Conservation (phyloP, 2,113 vertebrate species). For the Zapus hudsonius region DNA sequence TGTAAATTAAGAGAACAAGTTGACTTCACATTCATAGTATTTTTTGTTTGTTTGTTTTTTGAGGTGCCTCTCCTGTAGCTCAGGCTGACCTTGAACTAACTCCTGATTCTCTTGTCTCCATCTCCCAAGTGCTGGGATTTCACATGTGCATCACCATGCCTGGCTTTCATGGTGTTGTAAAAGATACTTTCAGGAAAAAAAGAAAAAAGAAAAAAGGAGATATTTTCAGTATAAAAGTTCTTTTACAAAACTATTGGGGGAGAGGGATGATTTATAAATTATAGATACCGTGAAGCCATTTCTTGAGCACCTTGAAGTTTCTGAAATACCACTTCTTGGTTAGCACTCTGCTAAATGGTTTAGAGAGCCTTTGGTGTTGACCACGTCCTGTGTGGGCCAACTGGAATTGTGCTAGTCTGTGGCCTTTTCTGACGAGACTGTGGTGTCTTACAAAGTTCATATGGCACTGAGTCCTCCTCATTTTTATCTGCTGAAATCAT, state of each 20-base stretch:
- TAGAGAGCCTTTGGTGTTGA: not conserved
- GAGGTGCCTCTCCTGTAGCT: not conserved
- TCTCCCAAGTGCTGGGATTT: not conserved
- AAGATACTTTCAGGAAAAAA: not conserved
- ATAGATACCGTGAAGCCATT: not conserved
- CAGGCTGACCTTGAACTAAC: not conserved
- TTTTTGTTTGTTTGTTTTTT: not conserved
- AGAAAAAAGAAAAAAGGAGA: too few species aligned
- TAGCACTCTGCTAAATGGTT: not conserved
- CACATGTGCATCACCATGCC: not conserved
- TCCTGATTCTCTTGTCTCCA: too few species aligned
- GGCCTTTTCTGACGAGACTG: constrained; percentile 40
- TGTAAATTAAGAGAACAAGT: not conserved
- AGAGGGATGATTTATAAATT: constrained; percentile 4
- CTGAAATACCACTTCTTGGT: not conserved
- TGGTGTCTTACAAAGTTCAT: constrained; percentile 29
- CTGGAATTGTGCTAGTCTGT: constrained; percentile 38
- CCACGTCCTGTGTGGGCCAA: not conserved
- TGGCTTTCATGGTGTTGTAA: not conserved
- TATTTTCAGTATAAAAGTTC: not conserved
- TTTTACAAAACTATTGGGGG: constrained; percentile 17
- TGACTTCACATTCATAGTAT: not conserved
- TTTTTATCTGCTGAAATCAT: constrained; percentile 72
- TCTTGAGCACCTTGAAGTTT: constrained; percentile 36
- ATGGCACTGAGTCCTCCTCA: not conserved